Percentiles rank a stretch among this genome's conserved stretches.
These are phyloP conservation scores for Chaenocephalus aceratus DNA, from an alignment of 2,113 vertebrate genomes.

Conservation along the genomic window DNA sequence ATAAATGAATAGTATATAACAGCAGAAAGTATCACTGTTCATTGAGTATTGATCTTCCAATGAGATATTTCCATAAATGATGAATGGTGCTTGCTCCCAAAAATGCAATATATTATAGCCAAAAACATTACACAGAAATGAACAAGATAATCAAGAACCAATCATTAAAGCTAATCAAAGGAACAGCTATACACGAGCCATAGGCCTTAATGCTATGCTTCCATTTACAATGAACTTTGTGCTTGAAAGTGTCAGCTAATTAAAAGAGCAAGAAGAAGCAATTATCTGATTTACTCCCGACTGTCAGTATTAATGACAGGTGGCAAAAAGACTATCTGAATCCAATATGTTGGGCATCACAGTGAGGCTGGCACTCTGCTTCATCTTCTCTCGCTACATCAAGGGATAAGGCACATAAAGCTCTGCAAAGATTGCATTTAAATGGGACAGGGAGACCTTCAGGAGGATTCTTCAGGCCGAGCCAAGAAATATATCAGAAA, in stretches of 20 bases:
- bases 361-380: not conserved
- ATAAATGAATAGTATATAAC: no score
- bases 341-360: conserved; percentile 12
- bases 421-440: conserved; percentile 21
- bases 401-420: not conserved
- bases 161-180: conserved; percentile 8
- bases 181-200: conserved; percentile 22
- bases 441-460: conserved; percentile 56
- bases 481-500: conserved; percentile 33
- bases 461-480: conserved; percentile 12
- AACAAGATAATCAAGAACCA: conserved; percentile 14
- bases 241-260: conserved; percentile 4
- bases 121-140: conserved; percentile 2
- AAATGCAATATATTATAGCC: not conserved
- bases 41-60: not conserved
- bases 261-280: not conserved
- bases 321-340: not conserved
- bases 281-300: not conserved
- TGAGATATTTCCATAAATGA: not conserved
- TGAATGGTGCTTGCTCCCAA: not conserved
- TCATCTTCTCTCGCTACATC: not conserved
- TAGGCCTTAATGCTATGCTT: conserved; percentile 16
- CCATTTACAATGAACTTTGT: conserved; percentile 7
- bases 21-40: not conserved
- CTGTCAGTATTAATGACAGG: conserved; percentile 6